Base-by-base conservation (phyloP, 35 echinoderm and acorn worm genomes). In the Antedon bifida region DNA sequence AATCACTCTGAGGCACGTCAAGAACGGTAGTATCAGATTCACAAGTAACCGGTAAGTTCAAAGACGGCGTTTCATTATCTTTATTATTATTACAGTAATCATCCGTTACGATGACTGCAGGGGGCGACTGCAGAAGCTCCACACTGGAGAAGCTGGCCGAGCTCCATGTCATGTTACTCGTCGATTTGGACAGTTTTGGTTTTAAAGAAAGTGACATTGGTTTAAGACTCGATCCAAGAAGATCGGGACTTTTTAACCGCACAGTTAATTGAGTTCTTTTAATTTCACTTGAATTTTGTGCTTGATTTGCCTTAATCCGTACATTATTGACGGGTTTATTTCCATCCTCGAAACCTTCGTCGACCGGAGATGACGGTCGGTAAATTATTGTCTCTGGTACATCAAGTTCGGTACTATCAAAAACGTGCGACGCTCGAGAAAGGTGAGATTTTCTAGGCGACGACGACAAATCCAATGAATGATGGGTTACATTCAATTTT, bases 291-390 rank as follows among this genome's bases (percentile, higher is more conserved):
- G 75, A 23, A 46, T 9, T 1, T 9, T 78, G 5, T 78, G 26
- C 3, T 31, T 11, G 1, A 21, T 26, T 23, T 78, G 76, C 16
- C 30, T 78, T 78, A 32, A 76, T 9, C 9, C 26, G 74, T 76
- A 76, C 5, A 23, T n/a, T n/a, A n/a, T 32, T 76, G 17, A 78
- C 31, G 32, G 17, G 17, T 34, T 36, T 78, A 16, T 78, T 78
- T 31, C 30, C 31, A 23, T 89, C 88, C 36, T 90, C 81, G 29
- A 94, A 94, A 0, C 91, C 91, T 77, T 94, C 91, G 80, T 94
- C 91, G 19, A 88, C 51, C 9, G 51, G 51, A 16, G 51, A 64
- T 7, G 51, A 64, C 26, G 51, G 51, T 64, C 51, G 9, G 23
- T 64, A 64, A 16, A 64, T 64, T 64, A 64, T 19, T 19, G 51